A percentile compares a stretch with the other conserved stretches of the same genome.
phyloP scores from a whole-genome alignment of 2,888 invertebrate genomes.

The Diaperis boleti region DNA sequence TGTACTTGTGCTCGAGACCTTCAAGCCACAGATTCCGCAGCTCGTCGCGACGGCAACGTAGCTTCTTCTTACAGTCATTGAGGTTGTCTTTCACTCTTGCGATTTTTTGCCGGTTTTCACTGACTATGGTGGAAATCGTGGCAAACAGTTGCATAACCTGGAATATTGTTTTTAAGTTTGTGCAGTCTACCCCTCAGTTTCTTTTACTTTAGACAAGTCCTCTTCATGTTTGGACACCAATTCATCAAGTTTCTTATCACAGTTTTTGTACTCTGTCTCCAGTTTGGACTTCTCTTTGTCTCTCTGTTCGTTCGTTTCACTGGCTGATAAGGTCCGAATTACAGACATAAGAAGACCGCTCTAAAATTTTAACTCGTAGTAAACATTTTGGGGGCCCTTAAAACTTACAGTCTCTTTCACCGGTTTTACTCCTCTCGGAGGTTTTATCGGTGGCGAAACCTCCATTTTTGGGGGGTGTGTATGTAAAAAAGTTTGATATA shows the following conservation, averaged over 20 bases:
- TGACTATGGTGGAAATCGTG: constrained; percentile 81
- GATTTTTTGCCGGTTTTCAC: constrained; percentile 81
- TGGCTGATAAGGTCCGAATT: constrained; percentile 92
- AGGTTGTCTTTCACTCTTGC: constrained; percentile 84
- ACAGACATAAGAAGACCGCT: constrained; percentile 93
- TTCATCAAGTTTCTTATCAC: constrained; percentile 90
- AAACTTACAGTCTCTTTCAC: constrained; percentile 84
- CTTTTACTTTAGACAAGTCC: constrained; percentile 83
- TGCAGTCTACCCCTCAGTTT: no score
- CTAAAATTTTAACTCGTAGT: constrained; percentile 67
- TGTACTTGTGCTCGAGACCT: constrained; percentile 95
- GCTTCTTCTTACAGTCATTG: constrained; percentile 83
- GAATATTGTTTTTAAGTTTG: constrained; percentile 17
- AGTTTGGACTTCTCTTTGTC: constrained; percentile 94
- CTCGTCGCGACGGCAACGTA: constrained; percentile 93
- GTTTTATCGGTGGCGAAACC: constrained; percentile 80
- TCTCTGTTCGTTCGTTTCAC: constrained; percentile 92
- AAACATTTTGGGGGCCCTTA: constrained; percentile 1
- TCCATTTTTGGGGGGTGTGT: constrained; percentile 47
- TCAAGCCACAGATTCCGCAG: constrained; percentile 94
- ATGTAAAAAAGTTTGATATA: constrained; percentile 1
- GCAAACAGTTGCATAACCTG: constrained; percentile 78
- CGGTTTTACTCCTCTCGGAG: constrained; percentile 87
- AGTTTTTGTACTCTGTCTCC: constrained; percentile 92
- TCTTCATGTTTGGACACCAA: constrained; percentile 89